Evolutionary conservation across 2,113 vertebrate genomes (phyloP), one percentile per base, ranked within the genome.

Genomic region (Lasiurus cinereus): DNA sequence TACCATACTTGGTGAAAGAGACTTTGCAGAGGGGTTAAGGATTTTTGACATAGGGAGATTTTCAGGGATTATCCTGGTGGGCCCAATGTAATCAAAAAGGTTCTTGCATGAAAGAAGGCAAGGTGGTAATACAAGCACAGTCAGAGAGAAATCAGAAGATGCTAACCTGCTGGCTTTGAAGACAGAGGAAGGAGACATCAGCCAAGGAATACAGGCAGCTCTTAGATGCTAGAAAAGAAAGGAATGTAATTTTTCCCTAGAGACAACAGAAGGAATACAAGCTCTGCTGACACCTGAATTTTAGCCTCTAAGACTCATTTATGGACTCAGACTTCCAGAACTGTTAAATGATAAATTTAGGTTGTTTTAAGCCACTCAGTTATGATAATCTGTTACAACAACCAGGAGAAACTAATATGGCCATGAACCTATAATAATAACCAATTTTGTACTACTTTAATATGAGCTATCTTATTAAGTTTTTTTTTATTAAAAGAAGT

Each of bases 401-500:
- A 73, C 15, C 79, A 54, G 24, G 83, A 50, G 5, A 79, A 93
- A 22, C 5, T 36, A 46, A 77, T 66, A 54, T 0, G 69, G 24
- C 76, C 21, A 18, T 87, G 33, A 43, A 56, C 22, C 79, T 74
- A 64, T 78, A 80, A n/a, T 93, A 91, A 33, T 67, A 48, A 54
- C 48, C 5, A 46, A 36, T n/a, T 88, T 74, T 84, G 33, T 14
- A 33, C 31, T 82, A 39, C 84, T 93, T 69, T 69, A 66, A 46
- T 36, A 16, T 11, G 27, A 31, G 36, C 7, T 88, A 76, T 83
- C 14, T 83, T 54, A 69, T 36, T 43, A 19, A 64, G 21, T 8
- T 33, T 87, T 76, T 74, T 92, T 91, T 90, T 88, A 83, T 84
- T 83, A 66, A 72, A 82, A 73, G 16, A 29, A 16, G 12, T 62